phyloP scores from a whole-genome alignment of 2,113 vertebrate species.

The Globicephala melas region DNA sequence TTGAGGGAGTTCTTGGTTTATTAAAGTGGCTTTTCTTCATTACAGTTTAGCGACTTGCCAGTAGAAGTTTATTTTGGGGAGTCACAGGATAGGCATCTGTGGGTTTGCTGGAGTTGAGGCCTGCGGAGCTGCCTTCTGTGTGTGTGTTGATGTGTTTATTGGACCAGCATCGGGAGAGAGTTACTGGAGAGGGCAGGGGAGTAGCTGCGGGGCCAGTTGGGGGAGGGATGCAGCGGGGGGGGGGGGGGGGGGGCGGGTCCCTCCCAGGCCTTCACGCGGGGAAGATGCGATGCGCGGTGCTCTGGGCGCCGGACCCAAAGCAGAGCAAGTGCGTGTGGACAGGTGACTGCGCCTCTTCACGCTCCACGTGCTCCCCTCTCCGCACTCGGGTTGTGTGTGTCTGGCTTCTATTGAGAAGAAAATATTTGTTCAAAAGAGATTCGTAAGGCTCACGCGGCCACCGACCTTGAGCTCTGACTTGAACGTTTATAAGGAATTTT shows the following conservation, averaged over 20 bases:
- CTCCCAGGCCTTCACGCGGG: fast-evolving
- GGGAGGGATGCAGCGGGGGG: not conserved
- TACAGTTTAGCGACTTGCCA: not conserved
- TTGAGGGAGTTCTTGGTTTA: not conserved
- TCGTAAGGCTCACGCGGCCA: not conserved
- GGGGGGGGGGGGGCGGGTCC: fast-evolving
- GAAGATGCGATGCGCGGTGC: not conserved
- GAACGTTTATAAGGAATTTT: conserved; percentile 35
- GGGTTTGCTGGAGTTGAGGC: not conserved
- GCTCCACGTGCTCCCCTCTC: not conserved
- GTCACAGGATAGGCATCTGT: not conserved
- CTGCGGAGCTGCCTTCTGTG: not conserved
- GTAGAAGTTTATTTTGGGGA: conserved; percentile 10
- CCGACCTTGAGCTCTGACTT: not conserved
- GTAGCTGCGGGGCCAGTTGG: not conserved
- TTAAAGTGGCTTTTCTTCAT: not conserved
- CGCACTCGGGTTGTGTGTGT: not conserved
- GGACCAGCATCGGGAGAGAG: not conserved
- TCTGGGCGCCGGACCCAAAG: not conserved
- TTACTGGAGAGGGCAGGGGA: not conserved
- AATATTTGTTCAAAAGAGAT: not conserved
- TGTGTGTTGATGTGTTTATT: not conserved
- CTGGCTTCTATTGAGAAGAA: conserved; percentile 5
- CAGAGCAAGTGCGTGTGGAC: not conserved
- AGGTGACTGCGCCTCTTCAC: fast-evolving